These are phyloP conservation scores for Galbula dea DNA, from an alignment of 2,113 vertebrate species.

Conservation along the genomic window DNA sequence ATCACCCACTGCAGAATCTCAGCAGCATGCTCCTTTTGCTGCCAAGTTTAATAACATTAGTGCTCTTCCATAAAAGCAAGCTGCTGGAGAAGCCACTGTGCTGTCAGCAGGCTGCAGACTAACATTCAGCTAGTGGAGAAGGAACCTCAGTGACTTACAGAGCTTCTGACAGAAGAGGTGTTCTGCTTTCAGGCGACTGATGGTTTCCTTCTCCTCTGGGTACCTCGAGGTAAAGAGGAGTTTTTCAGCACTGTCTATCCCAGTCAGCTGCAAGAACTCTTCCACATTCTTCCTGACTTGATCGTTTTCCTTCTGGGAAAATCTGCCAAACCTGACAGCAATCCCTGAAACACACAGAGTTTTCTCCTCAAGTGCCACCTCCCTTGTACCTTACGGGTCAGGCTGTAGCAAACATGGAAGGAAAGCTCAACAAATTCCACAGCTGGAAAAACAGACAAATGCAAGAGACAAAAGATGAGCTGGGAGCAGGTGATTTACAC, in stretches of 20 bases:
- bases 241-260: slow-evolving; percentile 72
- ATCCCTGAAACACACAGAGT: slow-evolving; percentile 52
- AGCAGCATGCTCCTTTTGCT: not conserved
- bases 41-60: not conserved
- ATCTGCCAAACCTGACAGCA: slow-evolving; percentile 71
- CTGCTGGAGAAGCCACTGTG: no score
- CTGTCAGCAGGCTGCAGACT: not conserved
- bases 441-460: not conserved
- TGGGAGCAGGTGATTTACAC: not conserved
- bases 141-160: slow-evolving; percentile 46
- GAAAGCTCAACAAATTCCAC: not conserved
- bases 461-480: not conserved
- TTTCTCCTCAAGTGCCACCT: not conserved
- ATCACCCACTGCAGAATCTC: not conserved
- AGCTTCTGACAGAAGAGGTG: slow-evolving; percentile 65
- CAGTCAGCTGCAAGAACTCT: slow-evolving; percentile 64
- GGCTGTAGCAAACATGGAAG: not conserved
- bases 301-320: slow-evolving; percentile 72
- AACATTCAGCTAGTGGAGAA: not conserved
- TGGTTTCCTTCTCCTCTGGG: slow-evolving; percentile 49
- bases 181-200: slow-evolving; percentile 57
- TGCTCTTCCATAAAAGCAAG: not conserved
- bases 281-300: slow-evolving; percentile 68
- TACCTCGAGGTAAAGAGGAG: slow-evolving; percentile 69
- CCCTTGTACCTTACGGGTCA: not conserved